These are phyloP conservation scores for Pterocles burchelli DNA, from an alignment of 2,113 vertebrate species.

Conservation along the genomic window DNA sequence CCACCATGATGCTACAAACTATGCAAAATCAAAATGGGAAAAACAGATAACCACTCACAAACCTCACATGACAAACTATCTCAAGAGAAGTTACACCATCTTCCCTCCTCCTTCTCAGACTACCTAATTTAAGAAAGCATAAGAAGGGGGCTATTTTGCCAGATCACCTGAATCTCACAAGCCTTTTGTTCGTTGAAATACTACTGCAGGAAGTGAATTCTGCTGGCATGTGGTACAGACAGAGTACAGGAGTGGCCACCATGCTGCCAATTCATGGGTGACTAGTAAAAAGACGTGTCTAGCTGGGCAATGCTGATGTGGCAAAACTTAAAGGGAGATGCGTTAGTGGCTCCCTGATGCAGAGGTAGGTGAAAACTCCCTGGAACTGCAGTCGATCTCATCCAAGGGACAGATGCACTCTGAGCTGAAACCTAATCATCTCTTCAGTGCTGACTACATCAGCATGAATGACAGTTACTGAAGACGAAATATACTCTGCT, in stretches of 20 bases:
- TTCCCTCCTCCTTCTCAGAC: background rate
- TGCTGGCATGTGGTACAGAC: accelerated
- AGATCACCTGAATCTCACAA: background rate
- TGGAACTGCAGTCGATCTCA: background rate
- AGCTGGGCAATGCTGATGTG: background rate
- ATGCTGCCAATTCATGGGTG: accelerated
- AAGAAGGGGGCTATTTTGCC: background rate
- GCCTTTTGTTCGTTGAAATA: background rate
- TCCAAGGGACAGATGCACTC: background rate
- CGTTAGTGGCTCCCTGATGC: background rate
- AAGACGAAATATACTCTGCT: background rate
- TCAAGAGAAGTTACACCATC: background rate
- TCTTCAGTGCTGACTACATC: background rate
- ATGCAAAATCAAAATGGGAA: background rate
- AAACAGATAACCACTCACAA: background rate
- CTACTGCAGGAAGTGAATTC: background rate
- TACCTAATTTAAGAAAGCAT: background rate
- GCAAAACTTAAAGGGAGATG: background rate
- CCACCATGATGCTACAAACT: background rate
- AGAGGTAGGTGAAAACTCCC: background rate
- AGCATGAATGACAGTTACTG: background rate
- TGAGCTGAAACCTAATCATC: background rate
- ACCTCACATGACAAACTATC: background rate
- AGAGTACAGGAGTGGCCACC: background rate
- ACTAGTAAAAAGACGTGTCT: accelerated